Evolutionary conservation across 2,797 vertebrate species (phyloP).

Genomic region (Macropodus opercularis): DNA sequence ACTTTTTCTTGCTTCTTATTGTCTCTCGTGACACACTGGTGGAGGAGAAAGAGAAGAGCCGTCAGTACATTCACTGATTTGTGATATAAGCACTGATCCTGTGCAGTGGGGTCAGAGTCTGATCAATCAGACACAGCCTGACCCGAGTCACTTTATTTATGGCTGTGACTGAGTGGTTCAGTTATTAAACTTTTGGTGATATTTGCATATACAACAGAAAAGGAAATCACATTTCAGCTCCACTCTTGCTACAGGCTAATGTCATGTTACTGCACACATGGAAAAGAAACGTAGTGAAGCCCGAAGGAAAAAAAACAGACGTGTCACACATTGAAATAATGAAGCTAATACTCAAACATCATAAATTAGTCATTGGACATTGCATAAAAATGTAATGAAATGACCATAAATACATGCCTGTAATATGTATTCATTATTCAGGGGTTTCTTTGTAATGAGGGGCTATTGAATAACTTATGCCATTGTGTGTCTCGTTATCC

Average conservation of each 20-base stretch:
- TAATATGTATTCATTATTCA: background rate
- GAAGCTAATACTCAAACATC: background rate
- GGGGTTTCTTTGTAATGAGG: slow-evolving; percentile 12
- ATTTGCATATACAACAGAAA: slow-evolving; percentile 34
- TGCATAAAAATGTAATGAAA: slow-evolving; percentile 18
- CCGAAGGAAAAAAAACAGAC: background rate
- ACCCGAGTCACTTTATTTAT: slow-evolving; percentile 43
- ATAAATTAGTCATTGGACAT: slow-evolving; percentile 26
- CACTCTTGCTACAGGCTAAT: slow-evolving; percentile 29
- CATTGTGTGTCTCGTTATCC: background rate
- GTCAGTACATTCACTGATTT: slow-evolving; percentile 36
- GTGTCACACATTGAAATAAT: slow-evolving; percentile 22
- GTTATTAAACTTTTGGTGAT: slow-evolving; percentile 58
- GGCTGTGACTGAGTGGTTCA: slow-evolving; percentile 38
- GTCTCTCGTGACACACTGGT: slow-evolving; percentile 91
- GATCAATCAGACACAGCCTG: slow-evolving; percentile 54
- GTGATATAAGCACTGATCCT: slow-evolving; percentile 36
- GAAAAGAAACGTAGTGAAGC: background rate
- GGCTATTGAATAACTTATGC: slow-evolving; percentile 49
- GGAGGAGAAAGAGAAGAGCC: slow-evolving; percentile 21
- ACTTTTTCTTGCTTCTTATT: slow-evolving; percentile 91
- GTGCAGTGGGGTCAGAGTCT: slow-evolving; percentile 44
- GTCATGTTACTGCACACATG: slow-evolving; percentile 22
- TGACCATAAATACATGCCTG: background rate
- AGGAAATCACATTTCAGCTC: slow-evolving; percentile 41